Evolutionary conservation across 1,140 invertebrate species (phyloP), one percentile per base, ranked within the genome.

Genomic region (Mercenaria mercenaria): DNA sequence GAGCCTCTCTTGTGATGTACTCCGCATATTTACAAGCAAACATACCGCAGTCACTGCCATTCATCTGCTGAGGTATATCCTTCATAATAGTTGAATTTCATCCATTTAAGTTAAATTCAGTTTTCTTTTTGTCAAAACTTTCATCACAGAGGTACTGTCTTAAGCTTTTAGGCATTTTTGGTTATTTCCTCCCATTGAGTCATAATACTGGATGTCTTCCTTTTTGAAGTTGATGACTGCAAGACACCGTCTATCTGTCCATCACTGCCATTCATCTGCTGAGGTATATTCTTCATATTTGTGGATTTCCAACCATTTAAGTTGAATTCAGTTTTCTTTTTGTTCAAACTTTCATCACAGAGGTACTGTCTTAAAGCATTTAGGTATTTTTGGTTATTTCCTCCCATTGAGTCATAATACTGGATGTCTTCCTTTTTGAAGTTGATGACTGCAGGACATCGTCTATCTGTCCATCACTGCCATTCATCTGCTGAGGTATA

Each of bases 11-110:
- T 0, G 97, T 97, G n/a, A 98, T 96, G 95, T 98, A 99, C 96
- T 99, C 99, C 0, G 99, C 99, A 96, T 98, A 99, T 95, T 98
- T 99, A 96, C 99, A 99, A 0, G 98, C 97, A 96, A 99, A 99
- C 96, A 99, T 98, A 4, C 99, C 99, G 96, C 99, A 99, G 96
- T 99, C 99, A 94, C 98, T 98, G 29, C 98, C 98, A 96, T 99
- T 99, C 97, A 98, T 98, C 96, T 99, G 99, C 92, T 98, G 98
- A 0, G 99, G 99, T 92, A 99, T 98, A 94, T 98, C 97, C 96
- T 97, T 81, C 72, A 96, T 94, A 91, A 91, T 90, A 91, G n/a
- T n/a, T n/a, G n/a, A n/a, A n/a, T n/a, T n/a, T n/a, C n/a, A n/a
- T n/a, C n/a, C n/a, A n/a, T n/a, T 87, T 91, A 97, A 97, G 93